These are phyloP conservation scores for Acleris holmiana DNA, from an alignment of 2,888 invertebrate species.

Conservation along the genomic window DNA sequence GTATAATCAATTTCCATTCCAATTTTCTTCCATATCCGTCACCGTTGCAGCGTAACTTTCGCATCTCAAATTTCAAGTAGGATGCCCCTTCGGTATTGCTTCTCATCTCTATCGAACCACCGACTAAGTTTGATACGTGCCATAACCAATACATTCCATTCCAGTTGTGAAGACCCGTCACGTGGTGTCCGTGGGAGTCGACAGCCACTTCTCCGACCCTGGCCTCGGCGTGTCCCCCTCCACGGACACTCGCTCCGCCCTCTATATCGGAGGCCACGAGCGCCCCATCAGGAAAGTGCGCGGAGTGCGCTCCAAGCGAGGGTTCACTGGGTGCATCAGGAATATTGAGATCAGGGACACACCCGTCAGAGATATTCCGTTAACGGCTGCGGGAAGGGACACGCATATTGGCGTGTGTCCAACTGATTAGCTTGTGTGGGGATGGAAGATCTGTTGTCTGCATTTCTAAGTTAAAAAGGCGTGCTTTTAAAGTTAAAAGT, in stretches of 20 bases:
- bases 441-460: no score
- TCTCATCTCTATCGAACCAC: no score
- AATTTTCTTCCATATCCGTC: no score
- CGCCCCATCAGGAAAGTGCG: conserved; percentile 61
- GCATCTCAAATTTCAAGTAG: no score
- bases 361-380: conserved; percentile 56
- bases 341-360: conserved; percentile 86
- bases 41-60: no score
- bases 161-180: conserved; percentile 95
- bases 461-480: no score
- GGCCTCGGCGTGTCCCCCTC: conserved; percentile 88
- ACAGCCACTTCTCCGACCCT: conserved; percentile 90
- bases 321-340: conserved; percentile 92
- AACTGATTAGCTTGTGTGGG: conserved; percentile 81
- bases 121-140: no score
- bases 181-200: conserved; percentile 93
- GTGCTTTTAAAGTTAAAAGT: no score
- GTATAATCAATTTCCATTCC: no score
- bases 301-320: conserved; percentile 88
- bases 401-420: conserved; percentile 93
- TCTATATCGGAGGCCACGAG: conserved; percentile 95
- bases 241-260: conserved; percentile 92
- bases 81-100: no score
- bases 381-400: conserved; percentile 86
- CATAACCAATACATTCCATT: conserved; percentile 39